These are phyloP conservation scores for Tangara arthus DNA, from an alignment of 2,797 vertebrate species.

Conservation along the genomic window DNA sequence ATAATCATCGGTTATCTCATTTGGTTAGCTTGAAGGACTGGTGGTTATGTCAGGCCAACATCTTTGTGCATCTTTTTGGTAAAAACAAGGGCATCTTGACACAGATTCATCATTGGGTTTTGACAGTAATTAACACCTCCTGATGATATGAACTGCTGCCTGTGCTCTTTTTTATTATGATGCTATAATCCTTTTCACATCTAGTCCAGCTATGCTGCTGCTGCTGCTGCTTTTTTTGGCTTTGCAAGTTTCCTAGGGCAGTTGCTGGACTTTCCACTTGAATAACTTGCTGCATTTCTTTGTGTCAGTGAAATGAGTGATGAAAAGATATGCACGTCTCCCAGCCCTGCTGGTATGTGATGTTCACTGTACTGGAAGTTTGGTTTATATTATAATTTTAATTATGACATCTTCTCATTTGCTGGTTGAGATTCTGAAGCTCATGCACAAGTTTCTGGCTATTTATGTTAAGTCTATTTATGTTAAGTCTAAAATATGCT, in stretches of 20 bases:
- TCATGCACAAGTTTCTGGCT: not conserved
- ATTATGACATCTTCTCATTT: not conserved
- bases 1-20: not conserved
- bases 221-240: not conserved
- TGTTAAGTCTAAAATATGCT: not conserved
- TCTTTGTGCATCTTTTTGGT: not conserved
- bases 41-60: not conserved
- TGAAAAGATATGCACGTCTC: not conserved
- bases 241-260: not conserved
- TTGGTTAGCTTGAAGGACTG: not conserved
- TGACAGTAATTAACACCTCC: not conserved
- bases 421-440: not conserved
- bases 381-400: conserved; percentile 7
- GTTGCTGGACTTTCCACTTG: not conserved
- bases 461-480: not conserved
- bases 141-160: not conserved
- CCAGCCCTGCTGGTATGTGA: not conserved
- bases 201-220: not conserved
- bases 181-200: not conserved
- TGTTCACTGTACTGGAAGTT: not conserved
- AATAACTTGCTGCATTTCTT: not conserved
- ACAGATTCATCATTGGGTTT: not conserved
- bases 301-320: not conserved
- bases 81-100: not conserved
- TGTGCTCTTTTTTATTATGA: not conserved